Conservation (phyloP, 2,797 vertebrate genomes). For the Balearica regulorum region DNA sequence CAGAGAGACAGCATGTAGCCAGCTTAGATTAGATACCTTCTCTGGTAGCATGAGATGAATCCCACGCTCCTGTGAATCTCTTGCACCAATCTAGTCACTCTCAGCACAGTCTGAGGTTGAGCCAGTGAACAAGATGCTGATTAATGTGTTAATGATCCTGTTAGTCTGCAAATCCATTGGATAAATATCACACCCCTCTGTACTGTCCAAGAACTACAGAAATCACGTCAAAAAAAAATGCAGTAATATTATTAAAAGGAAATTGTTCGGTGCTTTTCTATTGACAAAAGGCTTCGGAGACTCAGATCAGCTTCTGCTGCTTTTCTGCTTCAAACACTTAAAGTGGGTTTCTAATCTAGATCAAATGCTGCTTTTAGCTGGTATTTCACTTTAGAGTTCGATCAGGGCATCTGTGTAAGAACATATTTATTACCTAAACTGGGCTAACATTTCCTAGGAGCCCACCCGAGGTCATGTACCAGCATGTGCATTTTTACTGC, state of each 20-base stretch:
- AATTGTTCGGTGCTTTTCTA: conserved; percentile 8
- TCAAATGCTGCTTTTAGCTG: conserved; percentile 21
- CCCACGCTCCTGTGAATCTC: not conserved
- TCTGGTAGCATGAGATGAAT: not conserved
- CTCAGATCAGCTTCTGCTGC: not conserved
- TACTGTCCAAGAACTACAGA: conserved; percentile 24
- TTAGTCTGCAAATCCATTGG: not conserved
- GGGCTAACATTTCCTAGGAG: conserved; percentile 21
- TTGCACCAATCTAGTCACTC: not conserved
- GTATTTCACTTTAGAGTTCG: conserved; percentile 4
- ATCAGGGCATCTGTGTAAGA: not conserved
- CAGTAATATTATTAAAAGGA: conserved; percentile 4
- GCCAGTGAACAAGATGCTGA: not conserved
- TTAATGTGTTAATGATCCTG: not conserved
- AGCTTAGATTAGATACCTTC: not conserved
- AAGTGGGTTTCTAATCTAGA: conserved; percentile 31
- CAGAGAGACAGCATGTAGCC: not conserved
- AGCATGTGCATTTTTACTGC: not conserved
- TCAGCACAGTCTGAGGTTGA: not conserved
- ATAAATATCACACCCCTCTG: not conserved
- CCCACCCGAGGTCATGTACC: not conserved
- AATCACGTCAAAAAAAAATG: not conserved
- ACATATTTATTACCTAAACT: conserved; percentile 18
- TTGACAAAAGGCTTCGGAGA: conserved; percentile 18
- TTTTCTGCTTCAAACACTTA: conserved; percentile 12